Evolutionary conservation across 37 sponge, comb jelly and placozoan genomes (phyloP).

Genomic region (Bolinopsis microptera): DNA sequence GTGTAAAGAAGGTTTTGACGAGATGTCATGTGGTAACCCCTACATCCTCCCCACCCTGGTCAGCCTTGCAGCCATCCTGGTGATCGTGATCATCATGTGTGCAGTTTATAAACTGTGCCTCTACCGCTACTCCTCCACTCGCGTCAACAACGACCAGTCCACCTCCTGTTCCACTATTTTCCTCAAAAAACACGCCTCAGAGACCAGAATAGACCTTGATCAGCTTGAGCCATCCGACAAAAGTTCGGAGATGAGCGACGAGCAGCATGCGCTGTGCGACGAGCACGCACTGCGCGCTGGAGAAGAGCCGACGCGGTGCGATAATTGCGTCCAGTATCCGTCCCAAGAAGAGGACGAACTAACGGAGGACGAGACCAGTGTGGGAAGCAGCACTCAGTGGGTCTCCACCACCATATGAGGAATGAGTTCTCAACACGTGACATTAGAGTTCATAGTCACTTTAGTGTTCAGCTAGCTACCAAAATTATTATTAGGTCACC

Average conservation of each 20-base stretch:
- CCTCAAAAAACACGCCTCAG: not conserved
- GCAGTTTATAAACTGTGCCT: constrained; percentile 22
- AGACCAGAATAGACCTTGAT: not conserved
- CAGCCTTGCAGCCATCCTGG: not conserved
- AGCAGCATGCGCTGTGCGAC: not conserved
- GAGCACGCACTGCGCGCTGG: not conserved
- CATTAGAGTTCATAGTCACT: not conserved
- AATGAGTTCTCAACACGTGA: no score
- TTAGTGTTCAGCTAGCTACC: not conserved
- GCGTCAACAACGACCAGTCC: constrained; percentile 27
- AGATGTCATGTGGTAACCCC: constrained; percentile 3
- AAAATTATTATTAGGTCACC: not conserved
- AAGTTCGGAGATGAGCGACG: not conserved
- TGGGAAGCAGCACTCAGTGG: constrained; percentile 1
- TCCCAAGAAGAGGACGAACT: constrained; percentile 24
- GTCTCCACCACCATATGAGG: constrained; percentile 59
- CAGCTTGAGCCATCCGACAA: constrained; percentile 21
- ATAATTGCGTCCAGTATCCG: constrained; percentile 24
- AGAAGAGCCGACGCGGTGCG: not conserved
- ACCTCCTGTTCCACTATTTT: constrained; percentile 38
- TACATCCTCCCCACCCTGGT: constrained; percentile 40
- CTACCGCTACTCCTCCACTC: constrained; percentile 20
- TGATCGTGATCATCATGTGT: constrained; percentile 34
- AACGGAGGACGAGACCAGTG: not conserved
- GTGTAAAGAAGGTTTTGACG: constrained; percentile 21